Evolutionary conservation across 1,140 invertebrate species (phyloP).

Genomic region (Bombus superbus): DNA sequence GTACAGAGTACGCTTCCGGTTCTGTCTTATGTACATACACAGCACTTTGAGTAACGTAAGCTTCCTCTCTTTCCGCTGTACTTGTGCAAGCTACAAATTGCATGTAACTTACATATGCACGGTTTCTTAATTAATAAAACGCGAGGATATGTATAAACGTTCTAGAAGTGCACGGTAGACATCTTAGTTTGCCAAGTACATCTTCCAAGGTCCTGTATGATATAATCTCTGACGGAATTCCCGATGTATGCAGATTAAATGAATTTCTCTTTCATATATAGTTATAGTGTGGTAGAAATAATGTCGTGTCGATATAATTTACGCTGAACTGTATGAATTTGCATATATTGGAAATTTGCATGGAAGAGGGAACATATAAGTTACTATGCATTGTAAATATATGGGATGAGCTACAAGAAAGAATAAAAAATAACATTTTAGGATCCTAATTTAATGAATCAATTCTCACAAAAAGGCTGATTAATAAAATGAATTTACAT

Average conservation of each 20-base stretch:
- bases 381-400: background rate
- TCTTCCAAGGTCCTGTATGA: background rate
- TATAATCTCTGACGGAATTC: background rate
- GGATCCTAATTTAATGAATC: background rate
- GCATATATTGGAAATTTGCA: background rate
- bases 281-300: background rate
- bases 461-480: background rate
- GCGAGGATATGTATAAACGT: background rate
- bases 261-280: background rate
- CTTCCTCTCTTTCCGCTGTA: background rate
- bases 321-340: background rate
- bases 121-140: slow-evolving; percentile 23
- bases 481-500: background rate
- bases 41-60: background rate
- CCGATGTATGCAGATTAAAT: background rate
- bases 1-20: background rate
- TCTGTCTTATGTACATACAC: background rate
- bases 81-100: slow-evolving; percentile 11
- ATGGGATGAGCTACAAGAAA: background rate
- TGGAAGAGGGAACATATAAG: background rate
- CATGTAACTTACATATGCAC: background rate
- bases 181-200: no score
- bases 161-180: background rate
- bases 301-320: background rate
- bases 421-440: background rate